Conservation (phyloP, 2,113 vertebrate genomes). For the Glareola pratincola region DNA sequence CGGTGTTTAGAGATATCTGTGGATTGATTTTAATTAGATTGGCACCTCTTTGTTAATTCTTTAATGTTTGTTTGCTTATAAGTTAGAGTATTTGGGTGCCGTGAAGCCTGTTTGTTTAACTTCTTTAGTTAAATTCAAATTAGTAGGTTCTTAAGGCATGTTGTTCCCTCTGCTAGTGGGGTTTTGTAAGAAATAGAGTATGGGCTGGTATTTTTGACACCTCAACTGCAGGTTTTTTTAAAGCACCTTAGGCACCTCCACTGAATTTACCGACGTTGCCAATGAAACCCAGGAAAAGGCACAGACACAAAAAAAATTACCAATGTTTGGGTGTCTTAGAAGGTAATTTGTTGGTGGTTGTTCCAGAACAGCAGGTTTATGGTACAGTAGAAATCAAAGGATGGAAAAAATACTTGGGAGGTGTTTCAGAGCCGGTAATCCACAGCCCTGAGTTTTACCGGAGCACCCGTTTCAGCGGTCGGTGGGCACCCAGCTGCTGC, state of each 20-base stretch:
- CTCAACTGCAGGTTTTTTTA: not conserved
- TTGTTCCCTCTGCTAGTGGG: not conserved
- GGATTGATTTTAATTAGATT: slow-evolving; percentile 54
- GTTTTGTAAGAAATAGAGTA: not conserved
- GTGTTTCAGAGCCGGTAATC: not conserved
- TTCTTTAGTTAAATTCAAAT: not conserved
- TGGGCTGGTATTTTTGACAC: not conserved
- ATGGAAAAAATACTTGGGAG: not conserved
- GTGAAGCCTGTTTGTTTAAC: not conserved
- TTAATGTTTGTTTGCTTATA: slow-evolving; percentile 20
- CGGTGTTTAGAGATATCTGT: not conserved
- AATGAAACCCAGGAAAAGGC: not conserved
- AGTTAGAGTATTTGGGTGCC: not conserved
- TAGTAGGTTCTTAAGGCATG: not conserved
- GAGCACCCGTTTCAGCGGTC: not conserved
- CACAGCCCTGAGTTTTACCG: not conserved
- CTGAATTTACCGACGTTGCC: not conserved
- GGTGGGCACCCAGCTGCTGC: not conserved
- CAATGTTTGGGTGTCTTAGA: not conserved
- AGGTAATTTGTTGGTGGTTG: not conserved
- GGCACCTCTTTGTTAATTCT: slow-evolving; percentile 35
- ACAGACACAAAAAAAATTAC: not conserved
- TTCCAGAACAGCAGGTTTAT: not conserved
- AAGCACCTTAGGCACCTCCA: not conserved
- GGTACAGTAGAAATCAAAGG: not conserved